Evolutionary conservation across 2,113 vertebrate species (phyloP).

Genomic region (Ibidorhyncha struthersii): DNA sequence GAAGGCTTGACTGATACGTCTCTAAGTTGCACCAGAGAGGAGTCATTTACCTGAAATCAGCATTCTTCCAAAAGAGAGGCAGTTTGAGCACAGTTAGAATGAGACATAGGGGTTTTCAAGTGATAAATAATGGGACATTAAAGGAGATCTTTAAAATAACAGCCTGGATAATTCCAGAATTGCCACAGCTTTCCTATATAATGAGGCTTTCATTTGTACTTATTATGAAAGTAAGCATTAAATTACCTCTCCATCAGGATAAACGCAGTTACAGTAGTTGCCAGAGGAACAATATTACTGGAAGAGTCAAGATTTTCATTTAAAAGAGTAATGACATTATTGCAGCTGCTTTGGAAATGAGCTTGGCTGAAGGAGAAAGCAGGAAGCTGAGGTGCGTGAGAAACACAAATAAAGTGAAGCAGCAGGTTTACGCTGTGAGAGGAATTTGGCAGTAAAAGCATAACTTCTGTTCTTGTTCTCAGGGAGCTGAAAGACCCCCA

Average conservation of each 20-base stretch:
- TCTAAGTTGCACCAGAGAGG: not conserved
- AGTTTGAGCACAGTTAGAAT: not conserved
- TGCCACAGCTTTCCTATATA: slow-evolving; percentile 16
- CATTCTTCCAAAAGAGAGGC: not conserved
- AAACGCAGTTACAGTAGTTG: not conserved
- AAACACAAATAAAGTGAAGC: not conserved
- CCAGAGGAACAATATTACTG: slow-evolving; percentile 5
- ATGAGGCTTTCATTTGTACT: slow-evolving; percentile 38
- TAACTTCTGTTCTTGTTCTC: not conserved
- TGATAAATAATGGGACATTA: slow-evolving; percentile 15
- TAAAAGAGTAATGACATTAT: slow-evolving; percentile 34
- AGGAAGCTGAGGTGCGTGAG: not conserved
- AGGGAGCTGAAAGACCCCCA: not conserved
- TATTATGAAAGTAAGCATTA: slow-evolving; percentile 22
- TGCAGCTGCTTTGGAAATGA: slow-evolving; percentile 14
- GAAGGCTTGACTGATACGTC: not conserved
- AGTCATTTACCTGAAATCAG: slow-evolving; percentile 35
- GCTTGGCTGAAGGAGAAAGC: not conserved
- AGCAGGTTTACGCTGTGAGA: not conserved
- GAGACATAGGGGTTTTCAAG: not conserved
- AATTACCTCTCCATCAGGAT: slow-evolving; percentile 3
- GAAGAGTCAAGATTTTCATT: slow-evolving; percentile 36
- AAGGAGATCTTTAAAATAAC: slow-evolving; percentile 27
- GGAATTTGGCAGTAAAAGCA: not conserved
- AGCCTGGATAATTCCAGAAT: slow-evolving; percentile 43